A percentile compares a stretch with the other conserved stretches of the same genome.
phyloP scores from a whole-genome alignment of 2,888 invertebrate species.

The Lypha dubia region DNA sequence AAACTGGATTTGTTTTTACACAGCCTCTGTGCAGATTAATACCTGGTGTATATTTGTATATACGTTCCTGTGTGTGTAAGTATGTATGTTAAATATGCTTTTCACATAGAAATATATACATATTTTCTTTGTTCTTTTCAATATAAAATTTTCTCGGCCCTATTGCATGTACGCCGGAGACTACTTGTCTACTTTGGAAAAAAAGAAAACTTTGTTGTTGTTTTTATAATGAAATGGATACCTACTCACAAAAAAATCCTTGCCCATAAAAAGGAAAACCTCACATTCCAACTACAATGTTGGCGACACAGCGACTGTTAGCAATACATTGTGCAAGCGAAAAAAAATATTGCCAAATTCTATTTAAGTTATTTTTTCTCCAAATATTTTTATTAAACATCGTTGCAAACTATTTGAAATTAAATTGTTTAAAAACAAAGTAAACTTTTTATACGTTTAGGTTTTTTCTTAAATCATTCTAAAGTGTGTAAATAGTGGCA shows the following conservation, averaged over 20 bases:
- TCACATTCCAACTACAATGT: background rate
- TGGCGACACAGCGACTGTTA: background rate
- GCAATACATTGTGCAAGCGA: background rate
- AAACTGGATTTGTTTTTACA: background rate
- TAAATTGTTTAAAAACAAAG: no score
- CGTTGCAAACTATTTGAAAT: no score
- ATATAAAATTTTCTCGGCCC: slow-evolving; percentile 30
- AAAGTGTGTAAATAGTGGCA: no score
- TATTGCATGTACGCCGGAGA: slow-evolving; percentile 64
- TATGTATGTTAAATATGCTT: background rate
- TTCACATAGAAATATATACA: background rate
- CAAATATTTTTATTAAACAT: no score
- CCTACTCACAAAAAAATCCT: slow-evolving; percentile 24
- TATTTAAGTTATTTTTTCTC: no score
- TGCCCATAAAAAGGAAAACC: background rate
- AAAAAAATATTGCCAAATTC: no score
- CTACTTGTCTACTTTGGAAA: slow-evolving; percentile 72
- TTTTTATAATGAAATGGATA: slow-evolving; percentile 49
- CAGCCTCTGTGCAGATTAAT: background rate
- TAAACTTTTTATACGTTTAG: no score
- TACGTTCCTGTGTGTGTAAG: background rate
- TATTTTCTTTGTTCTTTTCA: background rate
- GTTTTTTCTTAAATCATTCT: no score
- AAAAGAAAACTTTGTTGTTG: slow-evolving; percentile 34
- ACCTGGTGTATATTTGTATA: background rate